Evolutionary conservation across 2,888 invertebrate genomes (phyloP), one percentile per base, ranked within the genome.

Genomic region (Empis livida): DNA sequence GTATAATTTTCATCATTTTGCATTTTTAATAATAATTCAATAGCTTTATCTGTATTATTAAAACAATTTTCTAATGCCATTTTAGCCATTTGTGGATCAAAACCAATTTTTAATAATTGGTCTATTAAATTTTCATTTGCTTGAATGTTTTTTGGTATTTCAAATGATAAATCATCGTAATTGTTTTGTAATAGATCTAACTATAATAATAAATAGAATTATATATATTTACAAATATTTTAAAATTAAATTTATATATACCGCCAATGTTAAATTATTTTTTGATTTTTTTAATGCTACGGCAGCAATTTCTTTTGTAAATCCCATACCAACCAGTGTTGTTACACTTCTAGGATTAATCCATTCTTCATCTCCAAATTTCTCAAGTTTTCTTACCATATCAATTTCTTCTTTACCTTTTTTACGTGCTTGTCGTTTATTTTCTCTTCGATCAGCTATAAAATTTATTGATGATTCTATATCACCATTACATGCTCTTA

Each of bases 241-340:
- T 17, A 8, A 13, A 13, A 32, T 3, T 10, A 10, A 10, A 16
- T 5, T 73, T 20, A 77, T 67, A 58, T 79, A 68, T 30, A 87
- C 73, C 27, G 86, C 84, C 38, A 73, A 72, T 0, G 77, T 73
- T n/a, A 81, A 73, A 60, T 80, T 74, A 66, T 88, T 88, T 60
- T 84, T 79, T 43, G 78, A 65, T 59, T 75, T 75, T 51, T 75
- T 70, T 27, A 89, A 68, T 1, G 87, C 86, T 4, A 69, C 62
- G 0, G 74, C 63, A 0, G 81, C 79, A 9, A 77, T 63, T 8
- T 74, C 70, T 16, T 75, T 71, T 6, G 74, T 58, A 65, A 75
- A 88, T 0, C 88, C 88, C 85, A 88, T 86, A 38, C 73, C 74
- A 30, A 72, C 68, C 13, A 84, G 64, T 37, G 74, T 75, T 44